Conservation (phyloP, 2,888 invertebrate species). For the Carpatolechia fugitivella region DNA sequence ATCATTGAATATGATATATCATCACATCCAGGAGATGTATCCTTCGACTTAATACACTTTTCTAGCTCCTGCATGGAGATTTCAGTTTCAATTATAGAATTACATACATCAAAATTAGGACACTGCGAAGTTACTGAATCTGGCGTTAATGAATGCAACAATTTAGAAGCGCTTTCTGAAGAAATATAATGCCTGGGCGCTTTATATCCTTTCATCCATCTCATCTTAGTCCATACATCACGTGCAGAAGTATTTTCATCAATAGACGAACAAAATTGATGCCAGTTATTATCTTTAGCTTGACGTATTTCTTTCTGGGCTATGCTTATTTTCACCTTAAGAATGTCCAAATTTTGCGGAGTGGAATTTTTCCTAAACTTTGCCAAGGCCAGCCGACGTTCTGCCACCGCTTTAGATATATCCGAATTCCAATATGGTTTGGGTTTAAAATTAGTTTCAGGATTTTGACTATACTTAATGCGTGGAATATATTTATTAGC, state of each 20-base stretch:
- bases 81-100: background rate
- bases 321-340: slow-evolving; percentile 17
- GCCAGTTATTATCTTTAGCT: slow-evolving; percentile 18
- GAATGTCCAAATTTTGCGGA: slow-evolving; percentile 18
- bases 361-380: slow-evolving; percentile 27
- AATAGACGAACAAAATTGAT: slow-evolving; percentile 12
- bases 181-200: background rate
- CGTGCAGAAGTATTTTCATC: slow-evolving; percentile 1
- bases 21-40: slow-evolving; percentile 19
- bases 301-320: slow-evolving; percentile 17
- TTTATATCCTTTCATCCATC: slow-evolving; percentile 16
- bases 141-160: slow-evolving; percentile 11
- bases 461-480: slow-evolving; percentile 9
- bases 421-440: slow-evolving; percentile 26
- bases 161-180: background rate
- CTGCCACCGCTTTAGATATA: slow-evolving; percentile 26
- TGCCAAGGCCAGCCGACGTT: slow-evolving; percentile 24
- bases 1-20: slow-evolving; percentile 19
- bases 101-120: background rate
- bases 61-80: slow-evolving; percentile 16
- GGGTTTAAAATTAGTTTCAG: slow-evolving; percentile 23
- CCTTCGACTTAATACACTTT: slow-evolving; percentile 14
- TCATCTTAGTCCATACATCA: slow-evolving; percentile 11
- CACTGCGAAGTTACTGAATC: slow-evolving; percentile 1
- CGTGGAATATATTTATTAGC: slow-evolving; percentile 20